Percentiles rank a stretch among this genome's conserved stretches.
Conservation (phyloP, 2,888 invertebrate genomes). For the Chloroclysta siterata region DNA sequence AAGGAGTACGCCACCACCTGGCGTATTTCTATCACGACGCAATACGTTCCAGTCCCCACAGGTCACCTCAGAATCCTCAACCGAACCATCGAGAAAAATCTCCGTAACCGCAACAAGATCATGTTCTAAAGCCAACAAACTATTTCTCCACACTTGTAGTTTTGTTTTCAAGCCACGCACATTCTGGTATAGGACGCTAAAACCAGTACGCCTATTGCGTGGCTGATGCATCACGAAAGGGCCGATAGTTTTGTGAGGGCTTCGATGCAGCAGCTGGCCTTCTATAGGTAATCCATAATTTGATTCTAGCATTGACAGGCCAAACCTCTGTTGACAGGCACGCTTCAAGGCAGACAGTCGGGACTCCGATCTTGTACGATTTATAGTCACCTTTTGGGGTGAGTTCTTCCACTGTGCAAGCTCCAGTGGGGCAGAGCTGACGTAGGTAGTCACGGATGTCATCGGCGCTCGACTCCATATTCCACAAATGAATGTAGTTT, state of each 20-base stretch:
- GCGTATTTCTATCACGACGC: background rate
- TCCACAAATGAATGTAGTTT: too few species aligned
- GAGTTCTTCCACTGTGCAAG: too few species aligned
- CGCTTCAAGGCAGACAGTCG: too few species aligned
- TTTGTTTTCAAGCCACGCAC: background rate
- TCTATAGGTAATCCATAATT: too few species aligned
- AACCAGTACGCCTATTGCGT: background rate
- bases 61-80: background rate
- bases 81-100: background rate
- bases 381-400: too few species aligned
- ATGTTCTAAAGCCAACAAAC: background rate
- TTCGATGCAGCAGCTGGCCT: background rate
- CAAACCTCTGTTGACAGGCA: too few species aligned
- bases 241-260: background rate
- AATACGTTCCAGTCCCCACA: too few species aligned
- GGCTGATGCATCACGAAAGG: background rate
- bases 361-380: too few species aligned
- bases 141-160: background rate
- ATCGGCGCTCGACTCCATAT: too few species aligned
- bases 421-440: too few species aligned
- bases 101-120: background rate
- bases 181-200: background rate
- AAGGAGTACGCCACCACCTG: background rate
- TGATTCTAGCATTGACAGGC: too few species aligned
- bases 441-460: too few species aligned